A percentile compares a stretch with the other conserved stretches of the same genome.
These are phyloP conservation scores for Drosophila melanocephala DNA, from an alignment of 2,888 invertebrate genomes.

Conservation along the genomic window DNA sequence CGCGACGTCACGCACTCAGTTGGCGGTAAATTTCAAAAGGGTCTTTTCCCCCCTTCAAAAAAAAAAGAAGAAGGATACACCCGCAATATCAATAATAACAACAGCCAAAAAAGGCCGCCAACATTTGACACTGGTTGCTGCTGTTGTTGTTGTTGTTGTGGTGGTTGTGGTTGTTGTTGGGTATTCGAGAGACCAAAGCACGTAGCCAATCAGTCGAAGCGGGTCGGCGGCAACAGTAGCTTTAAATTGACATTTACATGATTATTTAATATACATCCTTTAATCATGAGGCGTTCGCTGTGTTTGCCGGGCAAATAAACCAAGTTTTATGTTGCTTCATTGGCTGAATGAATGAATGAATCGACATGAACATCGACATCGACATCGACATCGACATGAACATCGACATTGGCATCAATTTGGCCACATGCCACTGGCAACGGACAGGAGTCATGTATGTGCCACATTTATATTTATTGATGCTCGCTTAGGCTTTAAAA, in stretches of 20 bases:
- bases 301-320: slow-evolving; percentile 53
- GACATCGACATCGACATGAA: neutral
- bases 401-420: slow-evolving; percentile 8
- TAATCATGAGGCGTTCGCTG: slow-evolving; percentile 62
- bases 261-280: slow-evolving; percentile 81
- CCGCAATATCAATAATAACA: slow-evolving; percentile 69
- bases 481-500: neutral
- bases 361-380: slow-evolving; percentile 9
- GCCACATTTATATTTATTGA: neutral
- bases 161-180: neutral
- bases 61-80: slow-evolving; percentile 46
- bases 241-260: slow-evolving; percentile 82
- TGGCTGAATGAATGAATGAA: slow-evolving; percentile 33
- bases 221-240: slow-evolving; percentile 48
- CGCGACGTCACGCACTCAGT: slow-evolving; percentile 19
- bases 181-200: slow-evolving; percentile 28
- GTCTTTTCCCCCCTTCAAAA: neutral
- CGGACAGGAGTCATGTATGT: neutral
- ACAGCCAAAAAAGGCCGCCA: slow-evolving; percentile 59
- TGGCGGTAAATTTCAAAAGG: slow-evolving; percentile 61
- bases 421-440: neutral
- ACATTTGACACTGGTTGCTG: slow-evolving; percentile 60
- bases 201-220: slow-evolving; percentile 37
- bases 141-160: neutral
- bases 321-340: slow-evolving; percentile 50